Conservation (phyloP, 2,888 invertebrate genomes). For the Drosophila silvestris region DNA sequence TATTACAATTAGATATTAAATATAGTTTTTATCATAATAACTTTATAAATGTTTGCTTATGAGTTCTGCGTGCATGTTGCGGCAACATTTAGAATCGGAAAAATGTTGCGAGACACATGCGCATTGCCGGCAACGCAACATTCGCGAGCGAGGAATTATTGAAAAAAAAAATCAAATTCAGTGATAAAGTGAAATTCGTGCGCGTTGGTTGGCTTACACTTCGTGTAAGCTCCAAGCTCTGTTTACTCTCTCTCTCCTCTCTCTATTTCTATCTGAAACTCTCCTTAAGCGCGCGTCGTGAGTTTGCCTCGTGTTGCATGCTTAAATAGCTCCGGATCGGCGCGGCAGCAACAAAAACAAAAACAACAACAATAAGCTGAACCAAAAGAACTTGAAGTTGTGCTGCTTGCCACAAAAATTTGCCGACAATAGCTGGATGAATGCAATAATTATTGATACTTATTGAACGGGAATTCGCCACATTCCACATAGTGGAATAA, state of each 20-base stretch:
- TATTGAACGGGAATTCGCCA: background rate
- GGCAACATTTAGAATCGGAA: constrained; percentile 34
- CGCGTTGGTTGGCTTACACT: constrained; percentile 71
- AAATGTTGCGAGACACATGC: constrained; percentile 51
- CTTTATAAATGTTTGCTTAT: background rate
- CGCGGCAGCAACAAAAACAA: constrained; percentile 34
- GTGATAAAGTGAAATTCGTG: constrained; percentile 75
- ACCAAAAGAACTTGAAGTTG: constrained; percentile 41
- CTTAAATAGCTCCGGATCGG: constrained; percentile 54
- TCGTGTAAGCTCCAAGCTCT: constrained; percentile 64
- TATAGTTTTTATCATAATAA: background rate
- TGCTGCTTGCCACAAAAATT: constrained; percentile 13
- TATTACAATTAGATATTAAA: background rate
- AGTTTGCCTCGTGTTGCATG: constrained; percentile 32
- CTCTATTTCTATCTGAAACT: constrained; percentile 11
- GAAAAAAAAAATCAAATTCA: constrained; percentile 73
- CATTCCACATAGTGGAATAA: background rate
- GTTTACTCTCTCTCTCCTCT: constrained; percentile 35
- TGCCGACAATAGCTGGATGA: constrained; percentile 34
- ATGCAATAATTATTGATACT: constrained; percentile 34
- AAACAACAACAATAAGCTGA: constrained; percentile 27
- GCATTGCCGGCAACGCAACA: constrained; percentile 22
- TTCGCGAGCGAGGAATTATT: constrained; percentile 39
- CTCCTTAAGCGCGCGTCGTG: constrained; percentile 39
- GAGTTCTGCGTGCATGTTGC: constrained; percentile 36